Percentiles rank a stretch among this genome's conserved stretches.
phyloP scores from a whole-genome alignment of 2,113 vertebrate species.

The Siniperca chuatsi region DNA sequence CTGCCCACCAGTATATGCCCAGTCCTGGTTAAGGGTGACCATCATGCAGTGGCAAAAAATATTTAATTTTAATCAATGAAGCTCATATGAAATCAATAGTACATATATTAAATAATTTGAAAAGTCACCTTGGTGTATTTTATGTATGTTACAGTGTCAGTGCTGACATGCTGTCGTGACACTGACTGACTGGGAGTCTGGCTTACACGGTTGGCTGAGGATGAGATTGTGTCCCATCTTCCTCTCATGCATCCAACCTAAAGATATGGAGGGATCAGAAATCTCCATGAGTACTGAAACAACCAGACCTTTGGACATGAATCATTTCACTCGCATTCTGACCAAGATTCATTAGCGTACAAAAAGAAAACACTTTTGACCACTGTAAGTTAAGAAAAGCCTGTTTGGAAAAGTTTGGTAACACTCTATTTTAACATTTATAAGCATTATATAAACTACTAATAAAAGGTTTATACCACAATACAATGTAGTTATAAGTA shows the following conservation, averaged over 20 bases:
- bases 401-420: too few species aligned
- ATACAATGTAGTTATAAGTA: not conserved
- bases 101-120: not conserved
- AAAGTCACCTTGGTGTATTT: not conserved
- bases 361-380: not conserved
- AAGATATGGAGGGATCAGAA: constrained; percentile 17
- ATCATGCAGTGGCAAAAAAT: not conserved
- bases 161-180: constrained; percentile 7
- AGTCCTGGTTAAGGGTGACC: constrained; percentile 27
- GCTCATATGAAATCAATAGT: not conserved
- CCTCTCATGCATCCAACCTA: constrained; percentile 5
- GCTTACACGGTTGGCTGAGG: constrained; percentile 52
- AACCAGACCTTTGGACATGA: constrained; percentile 16
- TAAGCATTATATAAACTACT: not conserved
- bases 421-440: not conserved
- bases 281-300: constrained; percentile 29
- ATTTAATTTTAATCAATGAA: not conserved
- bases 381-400: not conserved
- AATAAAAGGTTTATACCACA: not conserved
- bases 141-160: not conserved
- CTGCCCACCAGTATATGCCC: constrained; percentile 59
- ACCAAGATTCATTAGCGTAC: not conserved
- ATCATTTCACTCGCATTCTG: not conserved
- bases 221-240: constrained; percentile 37
- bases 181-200: constrained; percentile 54